Base-by-base conservation (phyloP, 2,888 invertebrate species). In the Conistra vaccinii region DNA sequence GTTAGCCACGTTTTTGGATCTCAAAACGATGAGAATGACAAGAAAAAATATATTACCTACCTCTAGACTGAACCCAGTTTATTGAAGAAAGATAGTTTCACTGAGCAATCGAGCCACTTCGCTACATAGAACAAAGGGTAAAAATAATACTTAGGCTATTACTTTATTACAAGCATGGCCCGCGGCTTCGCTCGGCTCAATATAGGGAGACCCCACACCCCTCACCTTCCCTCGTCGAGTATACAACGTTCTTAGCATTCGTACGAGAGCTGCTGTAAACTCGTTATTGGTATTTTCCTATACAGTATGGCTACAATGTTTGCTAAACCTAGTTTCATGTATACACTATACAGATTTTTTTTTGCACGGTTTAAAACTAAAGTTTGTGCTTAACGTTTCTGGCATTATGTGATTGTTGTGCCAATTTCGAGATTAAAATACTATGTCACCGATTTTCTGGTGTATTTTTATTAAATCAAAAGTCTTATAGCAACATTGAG, bases 271-370 rank as follows among this genome's bases (percentile, higher is more conserved):
- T 55, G 45, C 62, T 58, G 48, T 83, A 75, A 83, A 75, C 75
- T 83, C 35, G 75, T 69, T 82, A 83, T 82, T 83, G 80, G 62
- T 76, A 82, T 80, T 76, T 76, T 70, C 45, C 57, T 42, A 70
- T 42, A 63, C 23, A 55, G 53, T 66, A 67, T 45, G 32, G 29
- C 26, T 63, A 82, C 73, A 78, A 67, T 67, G 62, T 73, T 55
- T 42, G 53, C 6, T 14, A 23, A 53, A 60, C 51, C 20, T 35
- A 39, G 14, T n/a, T 3, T 14, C 23, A 55, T 60, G 17, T 57
- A 20, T 5, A 42, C 23, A 45, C 45, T 48, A 9, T 48, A 48
- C 7, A 14, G n/a, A 76, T 39, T 72, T 14, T 62, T 57, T 66
- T 61, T 12, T 35, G n/a, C 7, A 60, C 20, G 23, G 51, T 60